Percentiles rank a stretch among this genome's conserved stretches.
phyloP scores from a whole-genome alignment of 1,140 invertebrate genomes.

The Aricia agestis region DNA sequence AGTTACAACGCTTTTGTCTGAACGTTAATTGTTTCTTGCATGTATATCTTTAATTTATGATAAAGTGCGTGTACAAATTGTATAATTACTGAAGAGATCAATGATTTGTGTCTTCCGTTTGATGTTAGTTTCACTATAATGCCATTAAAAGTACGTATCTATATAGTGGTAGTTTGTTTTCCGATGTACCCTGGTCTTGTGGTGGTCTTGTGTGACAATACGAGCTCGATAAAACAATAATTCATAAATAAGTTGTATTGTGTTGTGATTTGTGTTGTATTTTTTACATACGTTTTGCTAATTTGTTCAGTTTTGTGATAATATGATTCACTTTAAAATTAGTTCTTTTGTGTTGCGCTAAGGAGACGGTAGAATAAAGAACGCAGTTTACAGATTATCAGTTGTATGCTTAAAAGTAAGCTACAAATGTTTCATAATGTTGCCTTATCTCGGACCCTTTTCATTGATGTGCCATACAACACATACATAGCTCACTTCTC shows the following conservation, averaged over 20 bases:
- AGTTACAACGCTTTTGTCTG: constrained; percentile 30
- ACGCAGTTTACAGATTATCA: background rate
- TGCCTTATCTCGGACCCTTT: too few species aligned
- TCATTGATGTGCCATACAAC: too few species aligned
- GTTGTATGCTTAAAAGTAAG: too few species aligned
- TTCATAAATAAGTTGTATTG: background rate
- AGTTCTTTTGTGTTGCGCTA: background rate
- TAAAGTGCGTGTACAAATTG: constrained; percentile 24
- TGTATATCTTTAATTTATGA: constrained; percentile 31
- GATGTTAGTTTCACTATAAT: constrained; percentile 26
- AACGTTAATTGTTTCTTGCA: constrained; percentile 24
- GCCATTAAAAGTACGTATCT: constrained; percentile 25
- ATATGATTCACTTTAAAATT: background rate
- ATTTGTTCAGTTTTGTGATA: background rate
- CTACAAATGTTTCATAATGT: too few species aligned
- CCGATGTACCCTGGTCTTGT: background rate
- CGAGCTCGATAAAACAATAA: background rate
- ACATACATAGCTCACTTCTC: too few species aligned
- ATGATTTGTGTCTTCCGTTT: constrained; percentile 20
- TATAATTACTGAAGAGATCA: constrained; percentile 27
- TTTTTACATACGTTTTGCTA: background rate
- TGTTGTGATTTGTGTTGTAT: background rate
- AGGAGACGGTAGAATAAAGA: background rate
- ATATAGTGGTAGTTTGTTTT: constrained; percentile 6
- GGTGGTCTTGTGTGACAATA: background rate